Base-by-base conservation (phyloP, 2,113 vertebrate species). In the Miniopterus natalensis region DNA sequence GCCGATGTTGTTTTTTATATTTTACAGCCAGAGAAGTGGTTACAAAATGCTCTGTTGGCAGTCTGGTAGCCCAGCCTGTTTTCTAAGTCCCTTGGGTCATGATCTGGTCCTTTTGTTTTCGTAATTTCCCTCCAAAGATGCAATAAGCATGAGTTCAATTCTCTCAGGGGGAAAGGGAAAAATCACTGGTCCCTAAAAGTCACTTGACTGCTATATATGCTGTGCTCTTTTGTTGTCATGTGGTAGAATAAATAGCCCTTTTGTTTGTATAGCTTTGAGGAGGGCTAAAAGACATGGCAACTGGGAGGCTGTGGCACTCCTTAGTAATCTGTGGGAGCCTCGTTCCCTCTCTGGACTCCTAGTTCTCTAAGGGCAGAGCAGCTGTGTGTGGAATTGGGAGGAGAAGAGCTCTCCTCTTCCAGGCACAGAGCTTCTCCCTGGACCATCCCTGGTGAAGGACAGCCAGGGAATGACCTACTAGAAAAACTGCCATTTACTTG, bases 111-210 rank as follows among this genome's bases (percentile, higher is more conserved):
- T 74, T 92, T 84, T 14, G 51, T 57, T 71, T 90, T 81, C 94
- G 57, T 81, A 73, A 88, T 66, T 92, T 88, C 74, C 61, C 68
- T 73, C 88, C 80, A 49, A 45, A 73, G 59, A 66, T 53, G 55
- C 23, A 61, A 77, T 61, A 29, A 8, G 4, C 14, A 61, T 66
- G n/a, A 95, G 31, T 14, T 97, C 27, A 81, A 55, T 27, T 88
- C 55, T 87, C 59, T 29, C 42, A 59, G 14, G 5, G 51, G 23
- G 9, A 20, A 80, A 90, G 31, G 53, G 23, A 25, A 27, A 94
- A 94, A 77, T 12, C 18, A 63, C 8, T 25, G 10, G 51, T 29
- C 20, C 49, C 74, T 78, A 55, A 92, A 93, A 75, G 36, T 86
- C 23, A 49, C 20, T 75, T 61, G 49, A 66, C 23, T 75, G 21